Evolutionary conservation across 2,113 vertebrate species (phyloP).

Genomic region (Melanotaenia duboulayi): DNA sequence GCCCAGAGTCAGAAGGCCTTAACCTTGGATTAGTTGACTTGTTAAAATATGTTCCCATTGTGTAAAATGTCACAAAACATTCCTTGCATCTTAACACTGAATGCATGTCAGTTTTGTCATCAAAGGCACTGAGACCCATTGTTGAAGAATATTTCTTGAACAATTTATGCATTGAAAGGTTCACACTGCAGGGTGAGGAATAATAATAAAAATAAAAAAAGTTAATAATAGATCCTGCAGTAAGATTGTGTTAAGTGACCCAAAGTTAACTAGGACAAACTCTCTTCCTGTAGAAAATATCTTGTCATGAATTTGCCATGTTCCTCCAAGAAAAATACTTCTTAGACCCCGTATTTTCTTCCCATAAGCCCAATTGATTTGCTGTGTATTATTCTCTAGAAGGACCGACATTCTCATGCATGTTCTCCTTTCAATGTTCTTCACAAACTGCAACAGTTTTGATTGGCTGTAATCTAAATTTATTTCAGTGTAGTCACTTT

Average conservation of each 20-base stretch:
- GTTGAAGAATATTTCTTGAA: constrained; percentile 15
- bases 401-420: background rate
- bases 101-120: background rate
- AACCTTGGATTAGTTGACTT: constrained; percentile 44
- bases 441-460: constrained; percentile 43
- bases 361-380: background rate
- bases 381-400: background rate
- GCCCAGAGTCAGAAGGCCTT: constrained; percentile 16
- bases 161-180: background rate
- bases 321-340: constrained; percentile 18
- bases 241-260: background rate
- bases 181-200: background rate
- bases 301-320: constrained; percentile 1
- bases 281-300: background rate
- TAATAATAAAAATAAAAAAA: too few relatives aligned
- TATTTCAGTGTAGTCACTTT: constrained; percentile 44
- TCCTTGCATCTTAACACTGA: constrained; percentile 11
- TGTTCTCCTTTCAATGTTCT: constrained; percentile 33
- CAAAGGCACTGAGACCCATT: constrained; percentile 2
- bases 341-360: background rate
- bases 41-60: constrained; percentile 21
- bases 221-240: background rate
- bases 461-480: constrained; percentile 57
- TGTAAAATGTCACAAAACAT: constrained; percentile 26
- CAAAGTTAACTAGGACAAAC: background rate